Evolutionary conservation across 1,140 invertebrate species (phyloP).

Genomic region (Meloidogyne hapla): DNA sequence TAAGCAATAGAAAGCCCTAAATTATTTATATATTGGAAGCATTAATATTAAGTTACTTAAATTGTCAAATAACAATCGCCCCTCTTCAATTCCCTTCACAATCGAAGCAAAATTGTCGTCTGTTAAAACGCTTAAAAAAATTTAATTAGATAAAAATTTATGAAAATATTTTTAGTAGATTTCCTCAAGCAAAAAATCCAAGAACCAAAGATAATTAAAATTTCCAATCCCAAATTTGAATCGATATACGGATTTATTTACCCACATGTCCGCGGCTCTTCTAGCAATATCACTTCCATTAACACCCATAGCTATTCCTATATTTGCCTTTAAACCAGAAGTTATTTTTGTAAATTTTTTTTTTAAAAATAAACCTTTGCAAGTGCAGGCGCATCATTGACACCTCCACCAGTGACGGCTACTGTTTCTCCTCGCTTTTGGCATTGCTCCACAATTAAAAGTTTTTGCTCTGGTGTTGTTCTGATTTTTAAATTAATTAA

Average conservation of each 20-base stretch:
- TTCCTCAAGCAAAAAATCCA: too few relatives aligned
- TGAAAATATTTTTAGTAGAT: not conserved
- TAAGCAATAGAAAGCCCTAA: slow-evolving; percentile 55
- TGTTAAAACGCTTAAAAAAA: slow-evolving; percentile 64
- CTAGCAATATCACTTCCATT: slow-evolving; percentile 49
- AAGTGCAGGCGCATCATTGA: slow-evolving; percentile 63
- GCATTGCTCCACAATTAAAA: slow-evolving; percentile 68
- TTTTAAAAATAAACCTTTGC: slow-evolving; percentile 39
- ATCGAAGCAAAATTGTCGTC: slow-evolving; percentile 75
- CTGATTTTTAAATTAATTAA: slow-evolving; percentile 33
- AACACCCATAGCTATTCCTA: slow-evolving; percentile 66
- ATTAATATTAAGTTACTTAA: slow-evolving; percentile 22
- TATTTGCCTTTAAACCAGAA: slow-evolving; percentile 30
- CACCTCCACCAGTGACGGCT: slow-evolving; percentile 62
- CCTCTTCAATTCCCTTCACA: slow-evolving; percentile 71
- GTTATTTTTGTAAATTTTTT: too few relatives aligned
- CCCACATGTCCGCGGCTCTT: slow-evolving; percentile 64
- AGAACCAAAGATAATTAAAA: slow-evolving; percentile 24
- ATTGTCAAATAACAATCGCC: slow-evolving; percentile 53
- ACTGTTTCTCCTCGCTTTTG: slow-evolving; percentile 63
- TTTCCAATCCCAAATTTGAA: too few relatives aligned
- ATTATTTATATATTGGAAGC: not conserved
- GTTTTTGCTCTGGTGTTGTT: slow-evolving; percentile 68
- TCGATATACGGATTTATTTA: slow-evolving; percentile 1
- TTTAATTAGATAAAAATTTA: not conserved